Conservation (phyloP, 1,140 invertebrate species). For the Phortica variegata region DNA sequence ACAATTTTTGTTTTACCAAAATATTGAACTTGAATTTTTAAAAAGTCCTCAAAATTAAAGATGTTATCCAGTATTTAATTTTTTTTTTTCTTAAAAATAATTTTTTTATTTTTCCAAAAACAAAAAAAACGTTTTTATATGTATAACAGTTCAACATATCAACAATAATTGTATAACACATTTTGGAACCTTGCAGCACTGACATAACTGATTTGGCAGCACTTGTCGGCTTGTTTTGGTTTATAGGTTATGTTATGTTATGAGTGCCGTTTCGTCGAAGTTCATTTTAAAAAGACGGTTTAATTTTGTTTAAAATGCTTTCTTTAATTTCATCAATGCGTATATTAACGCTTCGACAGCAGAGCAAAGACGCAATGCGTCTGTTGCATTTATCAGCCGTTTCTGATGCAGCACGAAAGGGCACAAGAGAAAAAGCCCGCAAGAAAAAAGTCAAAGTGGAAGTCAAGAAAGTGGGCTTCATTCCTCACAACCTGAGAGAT, state of each 20-base stretch:
- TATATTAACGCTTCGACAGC: conserved; percentile 33
- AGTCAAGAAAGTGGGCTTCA: conserved; percentile 68
- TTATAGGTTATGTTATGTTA: conserved; percentile 18
- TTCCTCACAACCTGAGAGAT: conserved; percentile 64
- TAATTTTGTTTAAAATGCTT: conserved; percentile 26
- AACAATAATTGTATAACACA: no score
- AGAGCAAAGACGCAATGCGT: conserved; percentile 23
- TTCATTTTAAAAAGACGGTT: background rate
- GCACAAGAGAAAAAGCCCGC: conserved; percentile 70
- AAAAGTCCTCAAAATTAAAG: no score
- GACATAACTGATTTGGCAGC: background rate
- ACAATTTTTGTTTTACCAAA: no score
- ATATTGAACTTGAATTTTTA: no score
- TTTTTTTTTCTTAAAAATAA: no score
- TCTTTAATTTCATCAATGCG: conserved; percentile 38
- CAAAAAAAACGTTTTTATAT: no score
- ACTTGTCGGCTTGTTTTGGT: no score
- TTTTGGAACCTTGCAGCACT: no score
- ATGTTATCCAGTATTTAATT: no score
- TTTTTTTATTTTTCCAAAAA: no score
- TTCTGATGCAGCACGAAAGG: conserved; percentile 70
- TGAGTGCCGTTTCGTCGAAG: no score
- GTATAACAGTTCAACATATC: no score
- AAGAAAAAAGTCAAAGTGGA: conserved; percentile 72
- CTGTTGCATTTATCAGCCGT: conserved; percentile 54